Percentiles rank a stretch among this genome's conserved stretches.
These are phyloP conservation scores for Oceanites oceanicus DNA, from an alignment of 2,113 vertebrate species.

Conservation along the genomic window DNA sequence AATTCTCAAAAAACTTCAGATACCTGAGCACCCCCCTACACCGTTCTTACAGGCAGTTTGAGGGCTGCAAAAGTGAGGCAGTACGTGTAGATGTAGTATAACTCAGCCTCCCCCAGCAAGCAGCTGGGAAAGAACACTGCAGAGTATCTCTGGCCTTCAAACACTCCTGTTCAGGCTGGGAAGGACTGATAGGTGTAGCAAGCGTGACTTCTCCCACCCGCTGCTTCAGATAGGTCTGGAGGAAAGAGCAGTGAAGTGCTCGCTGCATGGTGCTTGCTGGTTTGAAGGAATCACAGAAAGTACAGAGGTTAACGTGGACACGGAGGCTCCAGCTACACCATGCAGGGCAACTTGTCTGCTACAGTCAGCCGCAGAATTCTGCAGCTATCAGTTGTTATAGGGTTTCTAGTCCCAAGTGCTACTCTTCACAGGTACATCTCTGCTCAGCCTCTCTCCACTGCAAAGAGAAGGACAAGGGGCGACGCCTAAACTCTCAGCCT, in stretches of 20 bases:
- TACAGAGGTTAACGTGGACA: neutral
- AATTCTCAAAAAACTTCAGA: neutral
- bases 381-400: neutral
- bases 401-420: neutral
- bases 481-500: neutral
- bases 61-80: neutral
- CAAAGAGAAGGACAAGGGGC: neutral
- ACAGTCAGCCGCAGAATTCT: neutral
- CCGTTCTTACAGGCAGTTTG: neutral
- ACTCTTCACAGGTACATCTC: neutral
- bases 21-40: neutral
- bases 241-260: neutral
- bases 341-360: neutral
- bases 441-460: neutral
- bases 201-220: fast-evolving
- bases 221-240: neutral
- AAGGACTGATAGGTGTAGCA: neutral
- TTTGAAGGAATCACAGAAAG: neutral
- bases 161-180: neutral
- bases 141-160: neutral
- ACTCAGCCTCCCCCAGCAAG: neutral
- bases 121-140: neutral
- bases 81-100: neutral
- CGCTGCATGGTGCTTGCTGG: fast-evolving
- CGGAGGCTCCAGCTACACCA: neutral